A percentile compares a stretch with the other conserved stretches of the same genome.
Conservation (phyloP, 1,140 invertebrate genomes). For the Drosophila rufa region DNA sequence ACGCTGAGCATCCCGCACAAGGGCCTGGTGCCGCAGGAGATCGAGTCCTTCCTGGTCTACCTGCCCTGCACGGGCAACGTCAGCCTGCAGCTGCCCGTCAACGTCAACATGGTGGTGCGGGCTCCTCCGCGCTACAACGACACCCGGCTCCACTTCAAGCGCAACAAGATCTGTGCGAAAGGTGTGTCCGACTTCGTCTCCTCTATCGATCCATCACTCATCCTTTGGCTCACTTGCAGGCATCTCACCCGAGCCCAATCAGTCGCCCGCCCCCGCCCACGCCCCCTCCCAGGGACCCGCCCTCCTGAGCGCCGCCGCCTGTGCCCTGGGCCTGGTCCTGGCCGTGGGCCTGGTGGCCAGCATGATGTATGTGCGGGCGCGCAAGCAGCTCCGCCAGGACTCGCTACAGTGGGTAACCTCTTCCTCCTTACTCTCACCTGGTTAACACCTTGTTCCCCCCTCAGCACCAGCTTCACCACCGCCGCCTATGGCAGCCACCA, state of each 20-base stretch:
- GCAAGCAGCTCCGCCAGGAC: constrained; percentile 91
- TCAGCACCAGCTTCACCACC: constrained; percentile 89
- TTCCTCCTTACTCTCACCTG: background rate
- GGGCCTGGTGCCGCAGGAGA: constrained; percentile 90
- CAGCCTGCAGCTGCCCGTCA: constrained; percentile 89
- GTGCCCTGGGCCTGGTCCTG: constrained; percentile 91
- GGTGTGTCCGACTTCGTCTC: constrained; percentile 85
- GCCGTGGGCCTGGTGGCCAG: constrained; percentile 90
- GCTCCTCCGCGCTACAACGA: constrained; percentile 88
- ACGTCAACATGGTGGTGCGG: constrained; percentile 92
- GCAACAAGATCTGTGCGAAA: constrained; percentile 95
- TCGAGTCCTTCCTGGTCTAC: constrained; percentile 91
- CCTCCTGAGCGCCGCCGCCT: constrained; percentile 88
- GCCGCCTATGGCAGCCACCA: constrained; percentile 90
- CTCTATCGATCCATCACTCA: constrained; percentile 25
- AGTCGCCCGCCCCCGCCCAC: constrained; percentile 81
- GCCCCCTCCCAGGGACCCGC: constrained; percentile 82
- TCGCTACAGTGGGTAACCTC: constrained; percentile 89
- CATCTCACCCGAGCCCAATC: constrained; percentile 81
- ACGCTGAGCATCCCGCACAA: constrained; percentile 92
- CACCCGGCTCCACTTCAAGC: constrained; percentile 91
- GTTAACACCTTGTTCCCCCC: constrained; percentile 11
- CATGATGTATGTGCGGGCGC: constrained; percentile 91
- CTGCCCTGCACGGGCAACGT: constrained; percentile 91
- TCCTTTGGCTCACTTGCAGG: constrained; percentile 41